phyloP scores from a whole-genome alignment of 37 sponge, comb jelly and placozoan species.

The Hexactinellida sp. region DNA sequence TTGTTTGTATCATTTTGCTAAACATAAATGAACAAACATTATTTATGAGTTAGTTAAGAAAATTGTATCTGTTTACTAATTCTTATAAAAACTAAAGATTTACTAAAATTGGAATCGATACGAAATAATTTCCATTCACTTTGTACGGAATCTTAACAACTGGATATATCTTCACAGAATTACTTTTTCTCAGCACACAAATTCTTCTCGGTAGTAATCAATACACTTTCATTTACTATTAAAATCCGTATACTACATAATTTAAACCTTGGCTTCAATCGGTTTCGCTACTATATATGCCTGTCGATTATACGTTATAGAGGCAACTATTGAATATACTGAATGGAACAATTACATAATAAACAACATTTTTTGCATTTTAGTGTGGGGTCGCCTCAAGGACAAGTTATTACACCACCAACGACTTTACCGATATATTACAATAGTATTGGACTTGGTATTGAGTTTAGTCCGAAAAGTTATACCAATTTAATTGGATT shows the following conservation, averaged over 20 bases:
- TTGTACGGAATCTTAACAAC: neutral
- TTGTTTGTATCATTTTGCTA: neutral
- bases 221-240: neutral
- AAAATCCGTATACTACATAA: neutral
- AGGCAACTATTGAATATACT: neutral
- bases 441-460: neutral
- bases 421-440: neutral
- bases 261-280: neutral
- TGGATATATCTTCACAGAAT: neutral
- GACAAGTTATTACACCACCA: neutral
- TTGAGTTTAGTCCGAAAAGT: neutral
- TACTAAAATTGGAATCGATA: neutral
- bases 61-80: neutral
- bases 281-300: neutral
- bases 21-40: neutral
- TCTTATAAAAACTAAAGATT: neutral
- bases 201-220: neutral
- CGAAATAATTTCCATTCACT: neutral
- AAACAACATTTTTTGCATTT: conserved; percentile 1
- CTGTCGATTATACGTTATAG: no score
- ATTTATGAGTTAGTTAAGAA: neutral
- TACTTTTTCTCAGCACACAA: neutral
- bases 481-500: neutral
- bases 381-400: neutral
- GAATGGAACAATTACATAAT: neutral